Conservation (phyloP, 2,797 vertebrate genomes). For the Valencia hispanica region DNA sequence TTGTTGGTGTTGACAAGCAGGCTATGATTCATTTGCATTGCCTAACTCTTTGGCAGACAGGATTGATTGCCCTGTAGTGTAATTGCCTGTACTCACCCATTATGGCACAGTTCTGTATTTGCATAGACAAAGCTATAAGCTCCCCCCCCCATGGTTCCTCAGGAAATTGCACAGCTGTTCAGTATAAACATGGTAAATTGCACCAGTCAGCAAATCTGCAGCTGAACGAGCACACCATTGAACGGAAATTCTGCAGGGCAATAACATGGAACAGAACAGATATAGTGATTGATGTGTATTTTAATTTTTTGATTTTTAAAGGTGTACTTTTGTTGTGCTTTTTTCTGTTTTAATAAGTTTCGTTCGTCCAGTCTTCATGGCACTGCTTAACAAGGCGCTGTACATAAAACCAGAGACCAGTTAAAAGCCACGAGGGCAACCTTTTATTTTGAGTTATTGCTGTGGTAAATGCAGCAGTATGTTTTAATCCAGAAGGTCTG, state of each 20-base stretch:
- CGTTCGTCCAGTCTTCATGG: neutral
- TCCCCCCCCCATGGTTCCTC: neutral
- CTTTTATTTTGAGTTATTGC: neutral
- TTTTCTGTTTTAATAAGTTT: neutral
- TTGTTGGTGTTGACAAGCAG: neutral
- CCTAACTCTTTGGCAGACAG: neutral
- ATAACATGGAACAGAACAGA: neutral
- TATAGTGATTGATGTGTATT: neutral
- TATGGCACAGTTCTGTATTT: neutral
- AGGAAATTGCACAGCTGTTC: conserved; percentile 26
- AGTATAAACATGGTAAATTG: neutral
- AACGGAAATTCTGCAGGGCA: neutral
- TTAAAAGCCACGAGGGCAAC: neutral
- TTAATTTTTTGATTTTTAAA: neutral
- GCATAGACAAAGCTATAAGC: neutral
- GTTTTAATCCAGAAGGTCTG: conserved; percentile 1
- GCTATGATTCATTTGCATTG: neutral
- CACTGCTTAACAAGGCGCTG: neutral
- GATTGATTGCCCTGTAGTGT: neutral
- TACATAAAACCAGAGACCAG: neutral
- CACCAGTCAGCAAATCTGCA: conserved; percentile 17
- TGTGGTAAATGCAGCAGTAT: conserved; percentile 3
- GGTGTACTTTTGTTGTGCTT: neutral
- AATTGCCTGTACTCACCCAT: conserved; percentile 6
- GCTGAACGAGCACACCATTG: neutral